These are phyloP conservation scores for Marronus borbonicus DNA, from an alignment of 2,888 invertebrate species.

Conservation along the genomic window DNA sequence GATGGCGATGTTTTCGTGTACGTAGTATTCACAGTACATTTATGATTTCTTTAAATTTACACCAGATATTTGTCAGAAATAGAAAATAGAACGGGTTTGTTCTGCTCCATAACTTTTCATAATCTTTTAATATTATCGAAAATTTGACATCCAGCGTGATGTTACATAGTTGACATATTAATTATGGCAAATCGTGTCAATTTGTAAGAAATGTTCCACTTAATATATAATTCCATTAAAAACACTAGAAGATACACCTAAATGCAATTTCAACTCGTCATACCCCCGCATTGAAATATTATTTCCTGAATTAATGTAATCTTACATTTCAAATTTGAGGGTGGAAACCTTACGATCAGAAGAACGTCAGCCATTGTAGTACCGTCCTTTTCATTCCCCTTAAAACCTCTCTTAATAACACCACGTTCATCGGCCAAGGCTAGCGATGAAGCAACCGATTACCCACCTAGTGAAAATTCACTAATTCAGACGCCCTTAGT, in stretches of 20 bases:
- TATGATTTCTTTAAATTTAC: too few relatives aligned
- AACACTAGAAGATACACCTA: too few relatives aligned
- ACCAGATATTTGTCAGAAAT: too few relatives aligned
- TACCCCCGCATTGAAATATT: neutral
- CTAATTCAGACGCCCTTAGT: neutral
- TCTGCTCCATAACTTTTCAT: too few relatives aligned
- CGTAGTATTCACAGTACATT: too few relatives aligned
- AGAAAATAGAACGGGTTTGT: too few relatives aligned
- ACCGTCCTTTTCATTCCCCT: slow-evolving; percentile 26
- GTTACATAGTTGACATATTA: too few relatives aligned
- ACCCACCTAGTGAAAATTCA: neutral
- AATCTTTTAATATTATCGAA: too few relatives aligned
- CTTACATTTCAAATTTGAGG: slow-evolving; percentile 35
- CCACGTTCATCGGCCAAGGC: slow-evolving; percentile 47
- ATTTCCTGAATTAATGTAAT: neutral
- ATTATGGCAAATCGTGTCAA: neutral
- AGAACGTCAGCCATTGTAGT: slow-evolving; percentile 34
- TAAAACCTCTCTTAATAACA: slow-evolving; percentile 47
- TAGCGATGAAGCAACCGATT: slow-evolving; percentile 42
- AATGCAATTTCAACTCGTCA: neutral
- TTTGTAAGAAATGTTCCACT: neutral
- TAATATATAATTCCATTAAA: neutral
- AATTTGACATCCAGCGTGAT: too few relatives aligned
- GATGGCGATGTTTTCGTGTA: too few relatives aligned
- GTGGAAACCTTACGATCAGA: slow-evolving; percentile 21